Base-by-base conservation (phyloP, 2,888 invertebrate genomes). In the Diarsia rubi region DNA sequence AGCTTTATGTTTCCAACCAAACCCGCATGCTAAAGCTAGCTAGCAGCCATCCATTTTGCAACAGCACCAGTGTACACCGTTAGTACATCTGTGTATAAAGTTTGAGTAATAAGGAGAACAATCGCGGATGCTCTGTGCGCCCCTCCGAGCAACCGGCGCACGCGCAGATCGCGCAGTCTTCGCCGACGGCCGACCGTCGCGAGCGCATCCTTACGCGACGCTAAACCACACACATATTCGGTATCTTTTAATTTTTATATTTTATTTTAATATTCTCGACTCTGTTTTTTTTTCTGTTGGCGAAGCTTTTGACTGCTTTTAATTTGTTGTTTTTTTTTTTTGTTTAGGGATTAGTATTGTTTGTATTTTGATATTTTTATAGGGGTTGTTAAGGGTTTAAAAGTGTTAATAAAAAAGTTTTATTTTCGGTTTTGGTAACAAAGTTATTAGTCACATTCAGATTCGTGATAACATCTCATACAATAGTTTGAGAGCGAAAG, bases 131-230 rank as follows among this genome's bases (percentile, higher is more conserved):
- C 68, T 83, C 82, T 74, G 87, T 8, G 87, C 90, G 86, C 86
- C 86, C 84, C 82, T 75, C 86, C 80, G 79, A 86, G 64, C 82
- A 52, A 81, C 76, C 83, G 65, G 88, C 89, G 89, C 88, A 73
- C 72, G 87, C 88, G 81, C 82, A 77, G 77, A 77, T 69, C 81
- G 85, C 88, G 85, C 92, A 92, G 92, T 92, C 91, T 88, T 85
- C 91, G 83, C 79, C 88, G 89, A 87, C 90, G 87, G 84, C 89
- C 88, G 89, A 81, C 88, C 91, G 89, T 87, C 89, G 90, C 88
- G 86, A 86, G 92, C 92, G 92, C 92, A 92, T 93, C 92, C 89
- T 90, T 86, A 87, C 85, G 88, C 86, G 88, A 86, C 81, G 84
- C 81, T 81, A 77, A 84, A 83, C 73, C 83, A 84, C 86, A 86